Percentiles rank a stretch among this genome's conserved stretches.
Evolutionary conservation across 1,140 invertebrate genomes (phyloP).

Genomic region (Temnothorax longispinosus): DNA sequence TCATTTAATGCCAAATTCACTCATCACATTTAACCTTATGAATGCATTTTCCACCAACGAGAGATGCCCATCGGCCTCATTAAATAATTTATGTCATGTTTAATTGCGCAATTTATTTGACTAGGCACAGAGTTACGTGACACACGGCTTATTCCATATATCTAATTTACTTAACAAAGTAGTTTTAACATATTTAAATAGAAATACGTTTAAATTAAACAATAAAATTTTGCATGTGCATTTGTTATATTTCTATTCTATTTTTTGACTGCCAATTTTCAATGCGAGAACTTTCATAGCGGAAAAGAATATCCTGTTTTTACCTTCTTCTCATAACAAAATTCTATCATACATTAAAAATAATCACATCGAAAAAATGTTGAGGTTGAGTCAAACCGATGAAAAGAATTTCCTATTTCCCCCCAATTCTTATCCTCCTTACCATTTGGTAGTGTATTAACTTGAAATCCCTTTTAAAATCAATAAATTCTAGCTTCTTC

Average conservation of each 20-base stretch:
- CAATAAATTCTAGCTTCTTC: not conserved
- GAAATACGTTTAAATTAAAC: not conserved
- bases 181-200: constrained; percentile 16
- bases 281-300: not conserved
- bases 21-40: constrained; percentile 53
- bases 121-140: constrained; percentile 13
- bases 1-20: constrained; percentile 38
- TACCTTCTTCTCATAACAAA: not conserved
- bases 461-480: constrained; percentile 11
- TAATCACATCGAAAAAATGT: not conserved
- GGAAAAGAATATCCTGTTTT: not conserved
- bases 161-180: constrained; percentile 47
- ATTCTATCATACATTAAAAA: not conserved
- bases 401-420: constrained; percentile 5
- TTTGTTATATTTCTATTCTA: not conserved
- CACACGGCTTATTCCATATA: constrained; percentile 21
- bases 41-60: constrained; percentile 32
- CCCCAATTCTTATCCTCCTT: constrained; percentile 19
- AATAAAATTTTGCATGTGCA: not conserved
- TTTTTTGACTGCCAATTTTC: not conserved
- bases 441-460: not conserved
- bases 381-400: not conserved
- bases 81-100: constrained; percentile 63
- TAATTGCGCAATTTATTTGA: constrained; percentile 62
- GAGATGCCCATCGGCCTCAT: constrained; percentile 24